A percentile compares a stretch with the other conserved stretches of the same genome.
phyloP scores from a whole-genome alignment of 2,888 invertebrate genomes.

The Thalpophila matura region DNA sequence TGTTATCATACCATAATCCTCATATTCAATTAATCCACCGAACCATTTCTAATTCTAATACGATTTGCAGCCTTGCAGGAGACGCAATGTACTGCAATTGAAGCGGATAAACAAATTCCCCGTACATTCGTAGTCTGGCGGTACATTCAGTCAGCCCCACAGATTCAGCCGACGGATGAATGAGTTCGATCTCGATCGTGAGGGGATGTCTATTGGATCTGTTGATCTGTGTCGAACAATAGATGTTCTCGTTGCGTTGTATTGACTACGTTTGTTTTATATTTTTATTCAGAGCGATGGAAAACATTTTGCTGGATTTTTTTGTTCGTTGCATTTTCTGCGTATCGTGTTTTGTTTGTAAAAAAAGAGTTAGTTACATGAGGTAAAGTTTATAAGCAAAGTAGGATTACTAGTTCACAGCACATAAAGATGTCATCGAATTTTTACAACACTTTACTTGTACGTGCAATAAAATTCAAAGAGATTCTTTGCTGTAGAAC shows the following conservation, averaged over 20 bases:
- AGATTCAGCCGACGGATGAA: conserved; percentile 68
- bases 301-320: conserved; percentile 8
- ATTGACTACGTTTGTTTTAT: conserved; percentile 49
- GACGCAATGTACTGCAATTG: conserved; percentile 73
- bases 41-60: conserved; percentile 74
- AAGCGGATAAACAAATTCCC: conserved; percentile 74
- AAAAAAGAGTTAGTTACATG: conserved; percentile 12
- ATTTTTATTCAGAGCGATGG: conserved; percentile 20
- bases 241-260: conserved; percentile 50
- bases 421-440: conserved; percentile 15
- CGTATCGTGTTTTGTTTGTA: conserved; percentile 5
- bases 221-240: conserved; percentile 56
- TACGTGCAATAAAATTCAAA: conserved; percentile 8
- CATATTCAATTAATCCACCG: conserved; percentile 68
- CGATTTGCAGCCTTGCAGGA: conserved; percentile 69
- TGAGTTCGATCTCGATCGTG: conserved; percentile 80
- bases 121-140: conserved; percentile 72
- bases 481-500: too few species aligned
- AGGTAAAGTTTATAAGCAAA: conserved; percentile 16
- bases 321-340: conserved; percentile 1
- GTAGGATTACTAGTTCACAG: conserved; percentile 24
- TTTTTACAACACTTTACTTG: conserved; percentile 10
- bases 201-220: conserved; percentile 66
- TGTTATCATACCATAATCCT: conserved; percentile 40
- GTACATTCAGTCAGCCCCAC: conserved; percentile 30